Percentiles rank a stretch among this genome's conserved stretches.
phyloP scores from a whole-genome alignment of 1,140 invertebrate species.

The Hyphantria cunea region DNA sequence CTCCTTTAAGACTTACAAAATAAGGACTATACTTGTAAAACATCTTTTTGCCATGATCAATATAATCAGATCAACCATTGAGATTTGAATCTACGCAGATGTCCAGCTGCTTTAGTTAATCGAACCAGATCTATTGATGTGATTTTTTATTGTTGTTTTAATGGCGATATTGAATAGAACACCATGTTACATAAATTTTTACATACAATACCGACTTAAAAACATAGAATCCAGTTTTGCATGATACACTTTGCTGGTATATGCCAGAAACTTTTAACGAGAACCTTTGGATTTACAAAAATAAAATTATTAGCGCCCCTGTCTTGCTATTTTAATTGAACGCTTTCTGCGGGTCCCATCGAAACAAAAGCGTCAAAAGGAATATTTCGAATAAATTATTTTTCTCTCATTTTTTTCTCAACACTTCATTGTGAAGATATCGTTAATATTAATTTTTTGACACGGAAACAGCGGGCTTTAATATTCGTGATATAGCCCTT shows the following conservation, averaged over 20 bases:
- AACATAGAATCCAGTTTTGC: not conserved
- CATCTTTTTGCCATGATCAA: not conserved
- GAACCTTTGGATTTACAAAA: not conserved
- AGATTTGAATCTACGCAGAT: conserved; percentile 35
- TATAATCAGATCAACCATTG: conserved; percentile 16
- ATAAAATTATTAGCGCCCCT: conserved; percentile 21
- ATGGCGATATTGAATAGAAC: conserved; percentile 32
- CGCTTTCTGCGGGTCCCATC: conserved; percentile 38
- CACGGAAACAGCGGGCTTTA: conserved; percentile 66
- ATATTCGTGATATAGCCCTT: conserved; percentile 61
- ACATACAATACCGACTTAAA: not conserved
- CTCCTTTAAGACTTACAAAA: conserved; percentile 21
- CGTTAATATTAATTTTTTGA: conserved; percentile 76
- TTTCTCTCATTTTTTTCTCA: conserved; percentile 45
- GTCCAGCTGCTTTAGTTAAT: conserved; percentile 64
- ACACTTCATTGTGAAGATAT: conserved; percentile 67
- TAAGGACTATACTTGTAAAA: conserved; percentile 32
- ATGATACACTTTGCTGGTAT: no score
- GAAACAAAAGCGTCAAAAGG: conserved; percentile 71
- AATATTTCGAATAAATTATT: conserved; percentile 71
- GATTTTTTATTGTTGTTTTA: conserved; percentile 42
- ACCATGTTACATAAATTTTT: conserved; percentile 10
- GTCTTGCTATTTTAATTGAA: conserved; percentile 53
- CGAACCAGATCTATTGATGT: conserved; percentile 66
- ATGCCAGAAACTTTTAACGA: no score